Conservation (phyloP, 2,888 invertebrate genomes). For the Netelia melanura region DNA sequence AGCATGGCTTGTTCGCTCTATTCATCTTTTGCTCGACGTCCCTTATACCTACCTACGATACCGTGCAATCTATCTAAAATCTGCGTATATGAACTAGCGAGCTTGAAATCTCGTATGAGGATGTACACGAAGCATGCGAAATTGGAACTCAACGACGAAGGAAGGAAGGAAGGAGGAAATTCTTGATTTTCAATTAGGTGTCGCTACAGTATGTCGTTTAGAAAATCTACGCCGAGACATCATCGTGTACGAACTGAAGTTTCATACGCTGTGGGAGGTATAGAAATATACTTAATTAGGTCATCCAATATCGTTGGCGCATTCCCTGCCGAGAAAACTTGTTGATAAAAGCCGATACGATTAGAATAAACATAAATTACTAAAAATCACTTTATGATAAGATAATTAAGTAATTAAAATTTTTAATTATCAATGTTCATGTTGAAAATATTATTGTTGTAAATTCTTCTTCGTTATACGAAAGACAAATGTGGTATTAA, state of each 20-base stretch:
- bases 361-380: not conserved
- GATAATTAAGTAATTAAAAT: not conserved
- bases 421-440: not conserved
- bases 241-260: not conserved
- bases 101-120: conserved; percentile 5
- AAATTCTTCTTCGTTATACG: not conserved
- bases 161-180: not conserved
- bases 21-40: not conserved
- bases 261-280: not conserved
- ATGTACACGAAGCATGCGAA: conserved; percentile 7
- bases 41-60: not conserved
- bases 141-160: conserved; percentile 14
- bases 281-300: conserved; percentile 6
- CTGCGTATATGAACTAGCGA: conserved; percentile 7
- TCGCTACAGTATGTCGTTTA: not conserved
- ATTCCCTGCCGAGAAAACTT: not conserved
- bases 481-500: too few relatives aligned
- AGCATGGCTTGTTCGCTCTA: not conserved
- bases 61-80: conserved; percentile 32
- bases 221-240: not conserved
- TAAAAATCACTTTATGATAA: not conserved
- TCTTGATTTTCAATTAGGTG: conserved; percentile 12
- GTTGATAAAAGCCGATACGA: not conserved
- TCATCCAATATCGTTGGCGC: not conserved
- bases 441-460: not conserved